These are phyloP conservation scores for Oxygymnocypris stewartii DNA, from an alignment of 2,113 vertebrate genomes.

Conservation along the genomic window DNA sequence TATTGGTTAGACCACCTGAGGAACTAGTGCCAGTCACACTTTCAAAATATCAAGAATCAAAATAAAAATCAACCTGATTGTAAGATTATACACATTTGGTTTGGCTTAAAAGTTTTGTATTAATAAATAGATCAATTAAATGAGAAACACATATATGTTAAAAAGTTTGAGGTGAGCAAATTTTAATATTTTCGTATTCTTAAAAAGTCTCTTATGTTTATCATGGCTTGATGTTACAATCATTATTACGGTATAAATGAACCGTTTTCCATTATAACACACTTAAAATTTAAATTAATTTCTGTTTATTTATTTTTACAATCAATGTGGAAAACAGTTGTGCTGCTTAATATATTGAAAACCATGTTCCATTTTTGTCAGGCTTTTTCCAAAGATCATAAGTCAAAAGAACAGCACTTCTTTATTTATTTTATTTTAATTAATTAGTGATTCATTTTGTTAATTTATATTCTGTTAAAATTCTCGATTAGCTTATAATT, in stretches of 20 bases:
- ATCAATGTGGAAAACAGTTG: too few relatives aligned
- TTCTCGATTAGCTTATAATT: not conserved
- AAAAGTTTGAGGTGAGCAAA: not conserved
- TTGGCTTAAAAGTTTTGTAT: not conserved
- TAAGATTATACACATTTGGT: not conserved
- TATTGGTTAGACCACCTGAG: conserved; percentile 61
- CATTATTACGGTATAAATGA: too few relatives aligned
- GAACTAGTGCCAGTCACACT: conserved; percentile 27
- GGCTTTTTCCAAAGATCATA: too few relatives aligned
- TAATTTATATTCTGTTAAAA: not conserved
- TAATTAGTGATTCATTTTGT: not conserved
- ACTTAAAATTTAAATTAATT: too few relatives aligned
- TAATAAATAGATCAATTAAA: not conserved
- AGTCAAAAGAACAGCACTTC: too few relatives aligned
- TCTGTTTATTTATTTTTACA: too few relatives aligned
- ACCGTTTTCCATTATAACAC: too few relatives aligned
- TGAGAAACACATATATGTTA: not conserved
- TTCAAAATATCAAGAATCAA: not conserved
- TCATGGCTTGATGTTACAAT: not conserved
- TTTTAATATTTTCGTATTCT: not conserved
- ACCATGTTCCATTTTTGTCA: too few relatives aligned
- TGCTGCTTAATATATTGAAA: too few relatives aligned
- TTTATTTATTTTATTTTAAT: not conserved
- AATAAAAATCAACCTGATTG: not conserved
- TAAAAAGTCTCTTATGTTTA: not conserved